These are phyloP conservation scores for Osmoderma eremita DNA, from an alignment of 2,888 invertebrate species.

Conservation along the genomic window DNA sequence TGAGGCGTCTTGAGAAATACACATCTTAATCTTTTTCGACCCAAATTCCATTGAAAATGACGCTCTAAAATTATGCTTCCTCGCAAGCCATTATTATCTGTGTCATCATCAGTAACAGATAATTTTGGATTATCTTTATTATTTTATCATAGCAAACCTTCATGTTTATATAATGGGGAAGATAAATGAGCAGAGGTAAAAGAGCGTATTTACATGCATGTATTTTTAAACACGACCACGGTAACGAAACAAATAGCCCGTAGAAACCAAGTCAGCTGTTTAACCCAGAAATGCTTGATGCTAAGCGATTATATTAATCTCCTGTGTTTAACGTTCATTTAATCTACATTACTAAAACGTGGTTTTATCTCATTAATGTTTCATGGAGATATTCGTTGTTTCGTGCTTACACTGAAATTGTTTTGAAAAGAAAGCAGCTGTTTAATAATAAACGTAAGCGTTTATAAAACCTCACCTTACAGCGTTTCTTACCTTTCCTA, in stretches of 20 bases:
- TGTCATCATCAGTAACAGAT: constrained; percentile 7
- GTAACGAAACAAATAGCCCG: constrained; percentile 11
- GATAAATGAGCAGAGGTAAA: not conserved
- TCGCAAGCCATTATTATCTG: not conserved
- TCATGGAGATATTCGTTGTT: constrained; percentile 6
- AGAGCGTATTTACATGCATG: constrained; percentile 15
- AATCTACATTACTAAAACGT: constrained; percentile 16
- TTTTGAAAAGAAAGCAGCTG: constrained; percentile 7
- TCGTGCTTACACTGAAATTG: not conserved
- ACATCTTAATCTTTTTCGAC: not conserved
- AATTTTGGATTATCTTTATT: constrained; percentile 19
- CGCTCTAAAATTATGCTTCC: not conserved
- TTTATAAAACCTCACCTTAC: not conserved
- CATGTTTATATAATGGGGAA: constrained; percentile 20
- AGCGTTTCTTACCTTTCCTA: not conserved
- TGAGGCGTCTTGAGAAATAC: too few species aligned
- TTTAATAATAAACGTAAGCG: constrained; percentile 13
- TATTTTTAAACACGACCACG: constrained; percentile 15
- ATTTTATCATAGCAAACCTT: constrained; percentile 12
- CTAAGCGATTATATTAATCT: constrained; percentile 16
- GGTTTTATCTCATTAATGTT: constrained; percentile 25
- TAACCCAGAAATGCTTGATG: constrained; percentile 21
- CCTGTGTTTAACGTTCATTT: constrained; percentile 10
- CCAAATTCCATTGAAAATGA: constrained; percentile 14
- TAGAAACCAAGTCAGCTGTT: constrained; percentile 25